phyloP scores from a whole-genome alignment of 2,888 invertebrate species.

The Plutella xylostella region DNA sequence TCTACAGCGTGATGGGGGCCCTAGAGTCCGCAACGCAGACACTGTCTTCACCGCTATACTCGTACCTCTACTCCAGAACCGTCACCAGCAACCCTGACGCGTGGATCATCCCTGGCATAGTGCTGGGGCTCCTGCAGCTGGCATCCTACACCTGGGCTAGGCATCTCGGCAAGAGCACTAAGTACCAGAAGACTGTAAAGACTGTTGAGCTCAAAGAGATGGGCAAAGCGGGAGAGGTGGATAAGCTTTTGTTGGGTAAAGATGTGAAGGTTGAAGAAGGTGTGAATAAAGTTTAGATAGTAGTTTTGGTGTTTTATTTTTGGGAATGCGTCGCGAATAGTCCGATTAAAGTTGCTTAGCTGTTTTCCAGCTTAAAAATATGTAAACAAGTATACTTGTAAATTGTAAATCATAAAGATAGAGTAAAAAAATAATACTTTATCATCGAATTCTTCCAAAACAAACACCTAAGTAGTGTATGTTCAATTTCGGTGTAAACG shows the following conservation, averaged over 20 bases:
- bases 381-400: no score
- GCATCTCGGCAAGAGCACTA: conserved; percentile 9
- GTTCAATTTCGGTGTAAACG: no score
- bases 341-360: no score
- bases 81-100: conserved; percentile 47
- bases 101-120: conserved; percentile 52
- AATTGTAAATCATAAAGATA: no score
- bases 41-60: conserved; percentile 50
- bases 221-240: not conserved
- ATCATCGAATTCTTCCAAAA: no score
- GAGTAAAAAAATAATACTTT: no score
- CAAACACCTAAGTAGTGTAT: no score
- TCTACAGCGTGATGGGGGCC: conserved; percentile 59
- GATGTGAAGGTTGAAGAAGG: not conserved
- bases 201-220: not conserved
- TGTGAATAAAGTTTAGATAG: not conserved
- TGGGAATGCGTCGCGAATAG: no score
- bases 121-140: conserved; percentile 39
- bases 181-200: no score
- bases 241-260: not conserved
- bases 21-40: conserved; percentile 58
- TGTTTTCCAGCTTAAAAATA: no score
- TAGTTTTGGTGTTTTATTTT: no score
- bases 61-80: conserved; percentile 52
- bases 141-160: conserved; percentile 40